A percentile compares a stretch with the other conserved stretches of the same genome.
Conservation (phyloP, 2,888 invertebrate species). For the Aricia artaxerxes region DNA sequence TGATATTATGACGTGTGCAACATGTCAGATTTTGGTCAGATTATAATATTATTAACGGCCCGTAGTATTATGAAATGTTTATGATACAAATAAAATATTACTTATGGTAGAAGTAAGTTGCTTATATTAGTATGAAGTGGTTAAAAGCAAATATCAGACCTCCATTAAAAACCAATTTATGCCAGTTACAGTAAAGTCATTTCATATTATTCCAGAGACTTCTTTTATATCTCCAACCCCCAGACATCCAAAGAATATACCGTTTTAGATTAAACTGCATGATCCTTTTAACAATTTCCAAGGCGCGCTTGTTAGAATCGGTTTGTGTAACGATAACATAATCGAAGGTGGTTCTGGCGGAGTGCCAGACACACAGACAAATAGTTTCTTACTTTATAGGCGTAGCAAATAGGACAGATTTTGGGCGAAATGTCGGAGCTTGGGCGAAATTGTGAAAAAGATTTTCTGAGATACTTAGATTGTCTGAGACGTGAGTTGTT, state of each 20-base stretch:
- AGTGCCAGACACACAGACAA: slow-evolving; percentile 4
- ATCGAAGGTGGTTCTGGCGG: slow-evolving; percentile 22
- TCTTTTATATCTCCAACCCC: not conserved
- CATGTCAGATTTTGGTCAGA: too few relatives aligned
- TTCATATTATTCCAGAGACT: not conserved
- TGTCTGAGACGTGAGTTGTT: too few relatives aligned
- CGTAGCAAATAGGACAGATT: slow-evolving; percentile 10
- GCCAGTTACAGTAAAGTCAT: not conserved
- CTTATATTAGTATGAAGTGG: too few relatives aligned
- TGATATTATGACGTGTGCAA: too few relatives aligned
- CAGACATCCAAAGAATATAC: not conserved
- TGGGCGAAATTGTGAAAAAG: not conserved
- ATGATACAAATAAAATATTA: too few relatives aligned
- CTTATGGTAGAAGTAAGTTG: too few relatives aligned
- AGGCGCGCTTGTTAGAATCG: slow-evolving; percentile 19
- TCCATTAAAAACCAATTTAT: not conserved
- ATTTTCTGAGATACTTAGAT: not conserved
- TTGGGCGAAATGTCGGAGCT: not conserved
- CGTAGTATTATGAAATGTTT: too few relatives aligned
- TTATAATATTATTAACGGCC: too few relatives aligned
- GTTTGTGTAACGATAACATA: slow-evolving; percentile 26
- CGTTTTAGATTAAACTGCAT: not conserved
- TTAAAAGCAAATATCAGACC: not conserved
- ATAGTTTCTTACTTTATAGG: slow-evolving; percentile 20
- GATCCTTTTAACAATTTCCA: slow-evolving; percentile 3